phyloP scores from a whole-genome alignment of 2,888 invertebrate species.

The Cryptocheilus praepositus region DNA sequence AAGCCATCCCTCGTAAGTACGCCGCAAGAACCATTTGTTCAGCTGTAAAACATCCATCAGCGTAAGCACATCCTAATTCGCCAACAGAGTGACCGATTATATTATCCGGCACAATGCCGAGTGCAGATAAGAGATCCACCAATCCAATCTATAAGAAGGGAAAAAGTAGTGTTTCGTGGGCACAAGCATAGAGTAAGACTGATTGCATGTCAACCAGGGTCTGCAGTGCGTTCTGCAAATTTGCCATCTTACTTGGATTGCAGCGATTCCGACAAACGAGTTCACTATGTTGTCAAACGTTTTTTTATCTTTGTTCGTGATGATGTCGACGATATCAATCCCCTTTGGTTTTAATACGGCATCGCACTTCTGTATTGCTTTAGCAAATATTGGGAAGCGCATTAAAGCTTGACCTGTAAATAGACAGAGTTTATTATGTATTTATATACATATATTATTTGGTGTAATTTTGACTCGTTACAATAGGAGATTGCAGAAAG shows the following conservation, averaged over 20 bases:
- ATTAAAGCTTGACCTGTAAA: slow-evolving; percentile 83
- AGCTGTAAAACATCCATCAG: slow-evolving; percentile 90
- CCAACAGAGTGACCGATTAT: slow-evolving; percentile 95
- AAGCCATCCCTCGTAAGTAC: slow-evolving; percentile 65
- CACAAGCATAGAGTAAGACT: too few species aligned
- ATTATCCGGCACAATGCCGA: slow-evolving; percentile 83
- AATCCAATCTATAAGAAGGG: slow-evolving; percentile 77
- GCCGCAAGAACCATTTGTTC: slow-evolving; percentile 68
- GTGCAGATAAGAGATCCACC: slow-evolving; percentile 79
- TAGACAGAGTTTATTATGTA: too few species aligned
- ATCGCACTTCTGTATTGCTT: slow-evolving; percentile 79
- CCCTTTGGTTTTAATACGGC: slow-evolving; percentile 79
- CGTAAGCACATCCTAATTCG: slow-evolving; percentile 96
- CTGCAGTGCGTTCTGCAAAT: too few species aligned
- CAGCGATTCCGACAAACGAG: slow-evolving; percentile 86
- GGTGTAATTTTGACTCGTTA: too few species aligned
- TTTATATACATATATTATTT: too few species aligned
- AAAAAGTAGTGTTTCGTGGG: too few species aligned
- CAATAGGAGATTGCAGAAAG: too few species aligned
- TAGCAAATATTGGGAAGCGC: slow-evolving; percentile 80
- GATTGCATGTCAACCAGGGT: too few species aligned
- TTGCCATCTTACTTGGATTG: slow-evolving; percentile 78
- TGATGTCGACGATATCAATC: slow-evolving; percentile 79
- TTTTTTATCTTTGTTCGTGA: slow-evolving; percentile 78
- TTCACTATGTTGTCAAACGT: slow-evolving; percentile 82